phyloP scores from a whole-genome alignment of 2,113 vertebrate species.

The Pangasianodon gigas region DNA sequence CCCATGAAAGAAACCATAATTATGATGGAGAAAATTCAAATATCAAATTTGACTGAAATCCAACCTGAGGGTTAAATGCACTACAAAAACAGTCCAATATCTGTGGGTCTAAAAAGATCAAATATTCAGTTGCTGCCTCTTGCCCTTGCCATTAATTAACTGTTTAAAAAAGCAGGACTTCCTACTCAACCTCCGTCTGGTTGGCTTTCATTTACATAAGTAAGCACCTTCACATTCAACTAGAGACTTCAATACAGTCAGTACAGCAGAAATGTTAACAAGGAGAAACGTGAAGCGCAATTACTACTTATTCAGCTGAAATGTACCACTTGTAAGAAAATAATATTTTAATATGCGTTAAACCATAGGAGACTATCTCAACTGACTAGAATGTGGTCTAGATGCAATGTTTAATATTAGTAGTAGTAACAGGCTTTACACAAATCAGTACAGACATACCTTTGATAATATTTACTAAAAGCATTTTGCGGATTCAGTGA shows the following conservation, averaged over 20 bases:
- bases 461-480: neutral
- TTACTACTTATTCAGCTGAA: slow-evolving; percentile 54
- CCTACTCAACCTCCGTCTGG: slow-evolving; percentile 54
- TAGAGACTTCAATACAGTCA: slow-evolving; percentile 59
- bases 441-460: neutral
- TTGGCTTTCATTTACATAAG: slow-evolving; percentile 60
- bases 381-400: neutral
- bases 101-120: slow-evolving; percentile 45
- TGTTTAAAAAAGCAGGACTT: slow-evolving; percentile 53
- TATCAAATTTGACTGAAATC: neutral
- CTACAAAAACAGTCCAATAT: slow-evolving; percentile 1
- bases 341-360: neutral
- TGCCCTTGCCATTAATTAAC: slow-evolving; percentile 65
- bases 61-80: neutral
- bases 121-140: slow-evolving; percentile 47
- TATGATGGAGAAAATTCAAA: neutral
- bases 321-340: slow-evolving; percentile 33
- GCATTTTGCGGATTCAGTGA: too few species aligned
- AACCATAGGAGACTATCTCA: slow-evolving; percentile 8
- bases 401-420: neutral
- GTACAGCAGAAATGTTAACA: slow-evolving; percentile 58
- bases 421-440: neutral
- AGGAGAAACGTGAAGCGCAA: slow-evolving; percentile 41
- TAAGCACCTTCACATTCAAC: slow-evolving; percentile 57
- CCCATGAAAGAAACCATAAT: neutral